These are phyloP conservation scores for Ricordea florida DNA, from an alignment of 92 coral and sea anemone species.

Conservation along the genomic window DNA sequence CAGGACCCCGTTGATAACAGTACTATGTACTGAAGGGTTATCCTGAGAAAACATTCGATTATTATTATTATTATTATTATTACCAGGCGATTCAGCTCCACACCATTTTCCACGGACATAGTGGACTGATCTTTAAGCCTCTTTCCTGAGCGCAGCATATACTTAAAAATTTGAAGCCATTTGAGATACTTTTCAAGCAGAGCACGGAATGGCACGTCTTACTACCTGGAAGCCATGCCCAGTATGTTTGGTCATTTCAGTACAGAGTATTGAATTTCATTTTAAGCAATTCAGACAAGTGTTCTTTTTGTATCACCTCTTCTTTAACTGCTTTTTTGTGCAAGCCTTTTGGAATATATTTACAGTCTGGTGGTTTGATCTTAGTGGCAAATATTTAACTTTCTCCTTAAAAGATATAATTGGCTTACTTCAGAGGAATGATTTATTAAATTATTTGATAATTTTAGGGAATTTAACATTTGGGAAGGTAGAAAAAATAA, in stretches of 20 bases:
- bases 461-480: not conserved
- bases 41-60: too few relatives aligned
- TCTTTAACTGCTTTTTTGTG: slow-evolving; percentile 7
- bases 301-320: slow-evolving; percentile 7
- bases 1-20: too few relatives aligned
- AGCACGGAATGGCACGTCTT: not conserved
- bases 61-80: too few relatives aligned
- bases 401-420: not conserved
- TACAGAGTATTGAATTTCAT: slow-evolving; percentile 17
- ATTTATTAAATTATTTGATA: slow-evolving; percentile 19
- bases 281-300: not conserved
- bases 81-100: not conserved
- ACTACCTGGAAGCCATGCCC: not conserved
- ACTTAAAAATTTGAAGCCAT: not conserved
- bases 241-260: slow-evolving; percentile 6
- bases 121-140: not conserved
- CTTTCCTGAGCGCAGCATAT: not conserved
- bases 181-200: not conserved
- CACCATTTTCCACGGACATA: not conserved
- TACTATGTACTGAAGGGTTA: too few relatives aligned
- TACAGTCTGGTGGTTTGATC: not conserved
- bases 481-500: slow-evolving; percentile 14
- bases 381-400: not conserved
- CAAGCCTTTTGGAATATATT: not conserved
- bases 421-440: not conserved